phyloP scores from a whole-genome alignment of 2,888 invertebrate species.

The Gymnocheta viridis region DNA sequence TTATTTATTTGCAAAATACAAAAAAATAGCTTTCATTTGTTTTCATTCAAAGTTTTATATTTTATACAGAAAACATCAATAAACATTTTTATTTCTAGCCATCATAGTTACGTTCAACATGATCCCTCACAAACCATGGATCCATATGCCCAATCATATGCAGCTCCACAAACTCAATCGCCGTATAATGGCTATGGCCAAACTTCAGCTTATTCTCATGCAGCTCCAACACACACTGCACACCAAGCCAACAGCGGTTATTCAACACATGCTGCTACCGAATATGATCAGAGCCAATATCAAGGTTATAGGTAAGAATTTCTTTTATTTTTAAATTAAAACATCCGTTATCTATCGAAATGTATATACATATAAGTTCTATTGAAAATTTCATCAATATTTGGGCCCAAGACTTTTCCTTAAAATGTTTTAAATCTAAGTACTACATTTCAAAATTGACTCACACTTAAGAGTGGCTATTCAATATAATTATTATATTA shows the following conservation, averaged over 20 bases:
- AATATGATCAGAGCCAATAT: conserved; percentile 82
- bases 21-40: no score
- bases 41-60: no score
- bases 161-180: conserved; percentile 77
- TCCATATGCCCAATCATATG: conserved; percentile 81
- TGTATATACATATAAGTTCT: no score
- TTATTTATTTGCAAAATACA: background rate
- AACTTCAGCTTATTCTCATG: conserved; percentile 77
- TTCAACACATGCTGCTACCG: conserved; percentile 74
- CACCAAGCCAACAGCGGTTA: conserved; percentile 78
- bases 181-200: conserved; percentile 81
- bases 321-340: background rate
- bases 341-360: no score
- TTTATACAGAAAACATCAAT: background rate
- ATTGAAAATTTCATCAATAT: no score
- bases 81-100: conserved; percentile 72
- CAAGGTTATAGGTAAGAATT: conserved; percentile 79
- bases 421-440: no score
- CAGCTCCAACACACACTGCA: conserved; percentile 73
- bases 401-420: no score
- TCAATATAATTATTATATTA: no score
- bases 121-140: conserved; percentile 81
- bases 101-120: conserved; percentile 80
- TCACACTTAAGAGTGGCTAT: no score
- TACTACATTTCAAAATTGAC: no score